Evolutionary conservation across 2,888 invertebrate genomes (phyloP).

Genomic region (Erebia palarica): DNA sequence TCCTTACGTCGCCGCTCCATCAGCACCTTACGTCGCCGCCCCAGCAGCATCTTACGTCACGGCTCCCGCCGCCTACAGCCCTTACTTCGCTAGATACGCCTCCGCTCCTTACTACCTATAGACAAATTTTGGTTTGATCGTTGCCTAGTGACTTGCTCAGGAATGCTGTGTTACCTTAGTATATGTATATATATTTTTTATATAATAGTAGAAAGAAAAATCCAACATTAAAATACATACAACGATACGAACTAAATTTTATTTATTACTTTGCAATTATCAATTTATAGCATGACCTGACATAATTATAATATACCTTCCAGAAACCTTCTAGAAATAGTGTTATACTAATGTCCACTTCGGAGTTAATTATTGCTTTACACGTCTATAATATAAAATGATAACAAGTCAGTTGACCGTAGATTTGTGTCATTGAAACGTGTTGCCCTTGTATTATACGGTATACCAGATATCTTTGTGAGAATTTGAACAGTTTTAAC

Average conservation of each 20-base stretch:
- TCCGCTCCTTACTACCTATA: conserved; percentile 67
- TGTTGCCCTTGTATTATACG: conserved; percentile 67
- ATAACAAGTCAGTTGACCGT: conserved; percentile 63
- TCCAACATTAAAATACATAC: neutral
- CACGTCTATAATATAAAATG: conserved; percentile 52
- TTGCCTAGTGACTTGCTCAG: conserved; percentile 79
- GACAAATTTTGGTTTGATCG: conserved; percentile 72
- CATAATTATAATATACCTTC: neutral
- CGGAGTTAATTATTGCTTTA: conserved; percentile 31
- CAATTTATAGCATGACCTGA: neutral
- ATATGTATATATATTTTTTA: conserved; percentile 38
- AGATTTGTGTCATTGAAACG: conserved; percentile 72
- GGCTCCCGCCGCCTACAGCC: conserved; percentile 40
- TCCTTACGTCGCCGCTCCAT: conserved; percentile 47
- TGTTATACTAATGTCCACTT: neutral
- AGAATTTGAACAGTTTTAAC: conserved; percentile 16
- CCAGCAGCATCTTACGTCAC: conserved; percentile 47
- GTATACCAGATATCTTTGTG: conserved; percentile 46
- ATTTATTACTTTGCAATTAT: neutral
- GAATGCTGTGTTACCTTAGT: conserved; percentile 48
- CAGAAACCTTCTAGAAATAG: neutral
- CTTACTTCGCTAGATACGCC: conserved; percentile 57
- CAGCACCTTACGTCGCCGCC: conserved; percentile 48
- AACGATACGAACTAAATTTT: neutral
- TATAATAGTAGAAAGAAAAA: conserved; percentile 20